Evolutionary conservation across 2,797 vertebrate species (phyloP).

Genomic region (Anabas testudineus): DNA sequence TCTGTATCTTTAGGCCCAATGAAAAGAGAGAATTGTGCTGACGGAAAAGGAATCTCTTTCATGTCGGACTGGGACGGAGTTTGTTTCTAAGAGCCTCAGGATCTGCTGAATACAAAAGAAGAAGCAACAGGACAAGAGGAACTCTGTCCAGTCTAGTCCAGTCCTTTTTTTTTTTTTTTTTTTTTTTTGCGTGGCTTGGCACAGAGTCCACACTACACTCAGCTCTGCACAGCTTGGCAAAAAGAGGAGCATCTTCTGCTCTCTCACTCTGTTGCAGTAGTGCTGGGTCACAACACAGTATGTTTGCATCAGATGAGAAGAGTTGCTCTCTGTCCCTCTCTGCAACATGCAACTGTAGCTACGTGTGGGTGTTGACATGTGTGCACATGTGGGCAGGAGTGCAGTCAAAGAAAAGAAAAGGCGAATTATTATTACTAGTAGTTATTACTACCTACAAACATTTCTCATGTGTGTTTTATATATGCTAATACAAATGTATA

Average conservation of each 20-base stretch:
- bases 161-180: too few species aligned
- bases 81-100: constrained; percentile 54
- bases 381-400: too few species aligned
- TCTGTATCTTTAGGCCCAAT: constrained; percentile 47
- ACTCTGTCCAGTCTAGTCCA: constrained; percentile 44
- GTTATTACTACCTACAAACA: constrained; percentile 27
- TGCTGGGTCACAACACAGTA: constrained; percentile 23
- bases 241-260: constrained; percentile 11
- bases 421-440: constrained; percentile 29
- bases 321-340: constrained; percentile 5
- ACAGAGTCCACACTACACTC: constrained; percentile 27
- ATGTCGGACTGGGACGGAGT: constrained; percentile 62
- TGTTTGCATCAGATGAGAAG: constrained; percentile 33
- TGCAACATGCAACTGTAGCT: constrained; percentile 7
- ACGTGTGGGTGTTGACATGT: constrained; percentile 10
- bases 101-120: constrained; percentile 66
- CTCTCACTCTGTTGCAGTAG: constrained; percentile 14
- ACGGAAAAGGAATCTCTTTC: constrained; percentile 63
- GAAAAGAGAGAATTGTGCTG: constrained; percentile 61
- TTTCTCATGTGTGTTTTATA: constrained; percentile 46
- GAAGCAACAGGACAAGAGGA: constrained; percentile 32
- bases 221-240: constrained; percentile 40
- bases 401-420: constrained; percentile 2
- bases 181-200: constrained; percentile 32
- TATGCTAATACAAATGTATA: too few species aligned